phyloP scores from a whole-genome alignment of 2,888 invertebrate species.

The Podotricha telesiphe region DNA sequence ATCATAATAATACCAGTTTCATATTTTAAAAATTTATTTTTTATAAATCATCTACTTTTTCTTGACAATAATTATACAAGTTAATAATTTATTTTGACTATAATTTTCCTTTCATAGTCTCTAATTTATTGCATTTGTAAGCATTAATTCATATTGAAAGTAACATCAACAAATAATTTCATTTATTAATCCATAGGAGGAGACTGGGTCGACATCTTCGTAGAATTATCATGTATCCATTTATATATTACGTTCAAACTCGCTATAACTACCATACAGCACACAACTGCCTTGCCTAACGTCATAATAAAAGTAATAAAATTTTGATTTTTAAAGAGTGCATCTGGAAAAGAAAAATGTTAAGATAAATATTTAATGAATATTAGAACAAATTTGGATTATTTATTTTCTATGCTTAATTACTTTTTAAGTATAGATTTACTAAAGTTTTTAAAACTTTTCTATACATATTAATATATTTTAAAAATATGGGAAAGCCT shows the following conservation, averaged over 20 bases:
- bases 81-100: not conserved
- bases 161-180: not conserved
- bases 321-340: too few species aligned
- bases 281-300: not conserved
- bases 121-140: too few species aligned
- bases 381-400: conserved; percentile 18
- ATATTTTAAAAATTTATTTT: too few species aligned
- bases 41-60: not conserved
- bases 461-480: conserved; percentile 8
- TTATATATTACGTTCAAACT: conserved; percentile 10
- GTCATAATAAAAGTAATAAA: too few species aligned
- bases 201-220: conserved; percentile 44
- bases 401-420: conserved; percentile 17
- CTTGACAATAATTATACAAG: not conserved
- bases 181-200: conserved; percentile 38
- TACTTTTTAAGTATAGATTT: conserved; percentile 1
- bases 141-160: not conserved
- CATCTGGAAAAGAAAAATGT: not conserved
- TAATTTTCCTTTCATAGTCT: not conserved
- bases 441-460: not conserved
- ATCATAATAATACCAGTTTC: too few species aligned
- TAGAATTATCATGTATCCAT: conserved; percentile 27
- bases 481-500: conserved; percentile 54
- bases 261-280: not conserved
- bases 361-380: not conserved